phyloP scores from a whole-genome alignment of 2,797 vertebrate species.

The Phaenicophaeus curvirostris region DNA sequence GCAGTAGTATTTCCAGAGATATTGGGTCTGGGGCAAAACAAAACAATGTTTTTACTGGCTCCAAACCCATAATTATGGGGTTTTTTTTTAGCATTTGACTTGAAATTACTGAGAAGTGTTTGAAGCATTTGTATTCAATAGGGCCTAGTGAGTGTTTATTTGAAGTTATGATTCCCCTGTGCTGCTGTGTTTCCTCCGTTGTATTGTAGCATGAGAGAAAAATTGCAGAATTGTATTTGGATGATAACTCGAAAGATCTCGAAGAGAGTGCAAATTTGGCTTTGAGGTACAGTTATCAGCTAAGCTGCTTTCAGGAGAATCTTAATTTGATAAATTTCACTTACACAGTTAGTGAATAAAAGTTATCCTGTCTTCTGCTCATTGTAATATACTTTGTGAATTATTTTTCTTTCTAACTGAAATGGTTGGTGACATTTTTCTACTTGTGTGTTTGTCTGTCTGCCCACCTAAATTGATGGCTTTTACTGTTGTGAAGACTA shows the following conservation, averaged over 20 bases:
- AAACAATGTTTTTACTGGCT: background rate
- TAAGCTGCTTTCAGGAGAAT: background rate
- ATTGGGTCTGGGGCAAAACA: rapidly evolving
- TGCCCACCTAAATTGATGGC: background rate
- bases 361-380: background rate
- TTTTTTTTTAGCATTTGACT: background rate
- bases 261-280: background rate
- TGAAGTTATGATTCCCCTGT: background rate
- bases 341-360: background rate
- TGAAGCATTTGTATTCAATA: background rate
- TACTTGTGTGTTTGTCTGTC: background rate
- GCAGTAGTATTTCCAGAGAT: background rate
- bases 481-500: background rate
- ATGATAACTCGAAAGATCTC: background rate
- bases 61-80: background rate
- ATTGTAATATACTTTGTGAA: background rate
- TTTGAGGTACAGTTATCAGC: background rate
- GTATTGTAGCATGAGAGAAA: background rate
- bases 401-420: background rate
- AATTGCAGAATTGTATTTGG: background rate
- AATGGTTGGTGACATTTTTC: background rate
- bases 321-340: background rate
- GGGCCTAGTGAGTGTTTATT: rapidly evolving
- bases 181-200: background rate
- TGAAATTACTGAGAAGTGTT: background rate